phyloP scores from a whole-genome alignment of 2,113 vertebrate genomes.

The Strix aluco region DNA sequence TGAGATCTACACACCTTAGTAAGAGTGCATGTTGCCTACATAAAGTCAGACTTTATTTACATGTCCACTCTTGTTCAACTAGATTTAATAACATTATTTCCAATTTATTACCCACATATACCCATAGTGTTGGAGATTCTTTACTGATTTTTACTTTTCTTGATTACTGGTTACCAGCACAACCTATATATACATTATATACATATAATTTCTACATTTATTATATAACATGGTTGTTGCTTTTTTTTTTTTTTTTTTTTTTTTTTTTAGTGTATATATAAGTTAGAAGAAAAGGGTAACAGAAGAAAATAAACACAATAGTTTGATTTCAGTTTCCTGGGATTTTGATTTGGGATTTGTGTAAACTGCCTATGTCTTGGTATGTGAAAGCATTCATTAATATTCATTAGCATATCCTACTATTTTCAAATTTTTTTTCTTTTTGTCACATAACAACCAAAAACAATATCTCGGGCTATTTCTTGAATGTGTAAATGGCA shows the following conservation, averaged over 20 bases:
- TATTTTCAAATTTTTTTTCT: background rate
- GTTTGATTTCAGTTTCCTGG: background rate
- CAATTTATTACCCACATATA: background rate
- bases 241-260: background rate
- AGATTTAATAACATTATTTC: background rate
- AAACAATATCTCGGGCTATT: background rate
- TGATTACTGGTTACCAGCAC: background rate
- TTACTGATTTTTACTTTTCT: background rate
- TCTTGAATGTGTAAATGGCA: background rate
- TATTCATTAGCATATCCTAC: background rate
- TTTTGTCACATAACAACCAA: background rate
- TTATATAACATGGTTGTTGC: background rate
- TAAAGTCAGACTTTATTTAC: background rate
- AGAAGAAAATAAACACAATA: background rate
- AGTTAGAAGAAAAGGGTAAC: background rate
- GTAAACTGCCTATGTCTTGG: background rate
- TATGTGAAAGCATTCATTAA: background rate
- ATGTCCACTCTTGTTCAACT: background rate
- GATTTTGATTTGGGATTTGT: background rate
- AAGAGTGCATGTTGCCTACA: background rate
- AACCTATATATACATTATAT: background rate
- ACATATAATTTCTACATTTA: background rate
- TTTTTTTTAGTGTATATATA: background rate
- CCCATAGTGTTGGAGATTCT: background rate
- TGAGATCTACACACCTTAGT: background rate